Evolutionary conservation across 2,113 vertebrate genomes (phyloP).

Genomic region (Myotis davidii): DNA sequence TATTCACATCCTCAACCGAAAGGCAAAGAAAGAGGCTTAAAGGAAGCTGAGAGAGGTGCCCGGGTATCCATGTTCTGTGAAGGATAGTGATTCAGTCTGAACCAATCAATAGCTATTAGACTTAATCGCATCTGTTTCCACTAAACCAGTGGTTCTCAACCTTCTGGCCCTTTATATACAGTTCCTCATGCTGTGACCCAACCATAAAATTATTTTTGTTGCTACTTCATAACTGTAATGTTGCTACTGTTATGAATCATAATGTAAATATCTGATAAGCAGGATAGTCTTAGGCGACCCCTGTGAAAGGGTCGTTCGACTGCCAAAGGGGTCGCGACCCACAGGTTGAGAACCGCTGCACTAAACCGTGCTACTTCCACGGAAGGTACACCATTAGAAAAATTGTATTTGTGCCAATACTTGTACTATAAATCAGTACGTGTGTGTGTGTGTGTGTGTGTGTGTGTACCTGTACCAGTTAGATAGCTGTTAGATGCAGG

Average conservation of each 20-base stretch:
- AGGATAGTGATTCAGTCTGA: background rate
- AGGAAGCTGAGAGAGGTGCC: background rate
- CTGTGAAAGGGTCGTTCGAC: no score
- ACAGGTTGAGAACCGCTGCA: no score
- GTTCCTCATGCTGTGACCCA: no score
- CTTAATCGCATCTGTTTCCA: accelerated
- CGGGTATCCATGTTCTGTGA: background rate
- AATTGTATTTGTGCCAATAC: background rate
- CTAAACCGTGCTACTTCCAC: accelerated
- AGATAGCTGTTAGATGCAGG: background rate
- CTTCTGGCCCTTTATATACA: no score
- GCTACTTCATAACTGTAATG: no score
- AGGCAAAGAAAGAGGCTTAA: background rate
- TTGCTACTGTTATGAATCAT: no score
- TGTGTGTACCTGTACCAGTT: background rate
- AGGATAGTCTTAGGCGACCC: no score
- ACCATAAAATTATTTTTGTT: no score
- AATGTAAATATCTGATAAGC: no score
- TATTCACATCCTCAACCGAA: background rate
- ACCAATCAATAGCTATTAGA: background rate
- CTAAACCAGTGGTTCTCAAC: no score
- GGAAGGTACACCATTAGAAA: background rate
- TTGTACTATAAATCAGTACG: background rate
- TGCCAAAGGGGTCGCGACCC: no score
- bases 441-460: accelerated